Evolutionary conservation across 2,888 invertebrate genomes (phyloP).

Genomic region (Tholera decimalis): DNA sequence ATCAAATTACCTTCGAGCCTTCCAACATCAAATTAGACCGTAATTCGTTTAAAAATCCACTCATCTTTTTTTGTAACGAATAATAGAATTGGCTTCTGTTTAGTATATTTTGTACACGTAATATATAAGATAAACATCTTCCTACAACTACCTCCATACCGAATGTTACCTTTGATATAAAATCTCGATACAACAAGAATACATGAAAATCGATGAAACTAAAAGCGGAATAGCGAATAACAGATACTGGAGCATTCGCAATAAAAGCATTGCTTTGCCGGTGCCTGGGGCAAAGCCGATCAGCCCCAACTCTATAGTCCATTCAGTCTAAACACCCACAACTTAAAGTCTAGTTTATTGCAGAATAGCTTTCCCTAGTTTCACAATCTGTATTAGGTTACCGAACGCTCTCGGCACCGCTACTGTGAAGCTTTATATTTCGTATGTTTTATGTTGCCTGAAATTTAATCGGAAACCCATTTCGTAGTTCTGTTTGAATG

Average conservation of each 20-base stretch:
- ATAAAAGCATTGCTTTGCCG: conserved; percentile 74
- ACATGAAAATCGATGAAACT: conserved; percentile 49
- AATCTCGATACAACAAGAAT: conserved; percentile 20
- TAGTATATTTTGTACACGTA: conserved; percentile 10
- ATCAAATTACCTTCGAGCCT: conserved; percentile 77
- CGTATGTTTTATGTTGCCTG: conserved; percentile 73
- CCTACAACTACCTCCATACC: not conserved
- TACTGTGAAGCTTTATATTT: conserved; percentile 72
- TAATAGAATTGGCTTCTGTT: conserved; percentile 23
- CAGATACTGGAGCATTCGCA: conserved; percentile 63
- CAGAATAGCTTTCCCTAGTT: conserved; percentile 64
- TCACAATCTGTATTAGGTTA: conserved; percentile 77
- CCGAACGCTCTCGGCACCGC: conserved; percentile 73
- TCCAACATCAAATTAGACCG: conserved; percentile 70
- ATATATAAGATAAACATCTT: not conserved
- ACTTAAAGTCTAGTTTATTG: conserved; percentile 77
- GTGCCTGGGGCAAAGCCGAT: conserved; percentile 72
- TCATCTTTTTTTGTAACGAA: conserved; percentile 50
- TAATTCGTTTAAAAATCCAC: conserved; percentile 74
- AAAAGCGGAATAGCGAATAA: conserved; percentile 58
- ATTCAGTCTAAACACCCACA: conserved; percentile 72
- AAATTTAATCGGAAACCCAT: conserved; percentile 75
- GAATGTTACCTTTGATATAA: conserved; percentile 3
- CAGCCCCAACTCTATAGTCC: conserved; percentile 61
- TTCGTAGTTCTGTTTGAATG: conserved; percentile 63